Base-by-base conservation (phyloP, 2,113 vertebrate species). In the Scalopus aquaticus region DNA sequence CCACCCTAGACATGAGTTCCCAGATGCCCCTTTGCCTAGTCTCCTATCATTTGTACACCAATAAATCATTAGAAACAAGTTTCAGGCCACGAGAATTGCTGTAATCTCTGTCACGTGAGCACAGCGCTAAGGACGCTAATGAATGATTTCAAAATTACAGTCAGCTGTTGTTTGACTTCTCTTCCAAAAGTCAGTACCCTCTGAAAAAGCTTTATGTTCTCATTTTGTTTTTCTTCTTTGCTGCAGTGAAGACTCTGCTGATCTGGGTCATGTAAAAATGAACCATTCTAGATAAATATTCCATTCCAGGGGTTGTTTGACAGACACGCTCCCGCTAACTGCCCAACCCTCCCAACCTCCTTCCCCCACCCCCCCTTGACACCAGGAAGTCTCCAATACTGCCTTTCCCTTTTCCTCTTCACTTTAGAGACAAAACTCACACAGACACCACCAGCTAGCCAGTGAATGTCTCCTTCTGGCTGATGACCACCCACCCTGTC, bases 261-360 rank as follows among this genome's bases (percentile, higher is more conserved):
- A 46, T 91, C 78, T 54, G 42, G 67, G 81, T 73, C 77, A 89
- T 67, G 51, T 72, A 32, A 37, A 64, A 95, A 93, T 32, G 69
- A 89, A 10, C 20, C 67, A 44, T 70, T 88, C 51, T 73, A 67
- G 24, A 84, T 39, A 72, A 88, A 44, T 81, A 77, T 92, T 85
- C 82, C 58, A n/a, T 49, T 44, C 78, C 39, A 26, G 16, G 69
- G 17, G n/a, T 16, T 77, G 35, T 32, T 22, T 65, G 46, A 49
- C 42, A 70, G 64, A 73, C 39, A 42, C 19, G 58, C 2, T 26
- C 8, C 16, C 44, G 5, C 44, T 44, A 44, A 44, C 44, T 44
- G n/a, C n/a, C n/a, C n/a, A n/a, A n/a, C n/a, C n/a, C n/a, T n/a
- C n/a, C n/a, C n/a, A n/a, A n/a, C n/a, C n/a, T n/a, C n/a, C n/a